Evolutionary conservation across 1,140 invertebrate genomes (phyloP).

Genomic region (Drosophila kanapiae): DNA sequence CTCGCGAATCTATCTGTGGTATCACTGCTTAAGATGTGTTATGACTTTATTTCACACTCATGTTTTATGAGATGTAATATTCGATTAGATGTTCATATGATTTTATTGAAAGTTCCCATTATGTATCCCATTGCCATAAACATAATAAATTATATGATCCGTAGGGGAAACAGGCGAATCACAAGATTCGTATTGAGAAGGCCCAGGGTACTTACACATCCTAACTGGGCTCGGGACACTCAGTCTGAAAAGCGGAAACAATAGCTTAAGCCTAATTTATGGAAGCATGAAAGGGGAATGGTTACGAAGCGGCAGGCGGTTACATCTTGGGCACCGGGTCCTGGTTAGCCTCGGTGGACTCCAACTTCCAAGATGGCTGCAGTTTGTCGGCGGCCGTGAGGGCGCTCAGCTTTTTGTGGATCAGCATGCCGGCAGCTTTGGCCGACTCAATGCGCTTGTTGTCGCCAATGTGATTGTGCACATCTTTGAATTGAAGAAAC

Average conservation of each 20-base stretch:
- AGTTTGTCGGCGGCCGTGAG: slow-evolving; percentile 60
- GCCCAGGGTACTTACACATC: slow-evolving; percentile 31
- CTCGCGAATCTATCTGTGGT: too few species aligned
- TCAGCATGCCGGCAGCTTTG: slow-evolving; percentile 66
- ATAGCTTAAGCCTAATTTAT: slow-evolving; percentile 8
- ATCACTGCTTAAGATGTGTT: background rate
- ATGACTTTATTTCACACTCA: background rate
- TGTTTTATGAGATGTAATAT: background rate
- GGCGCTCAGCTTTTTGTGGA: slow-evolving; percentile 76
- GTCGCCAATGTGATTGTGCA: slow-evolving; percentile 79
- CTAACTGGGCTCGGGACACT: slow-evolving; percentile 25
- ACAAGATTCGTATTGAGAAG: background rate
- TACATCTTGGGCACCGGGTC: slow-evolving; percentile 40
- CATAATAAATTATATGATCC: slow-evolving; percentile 12
- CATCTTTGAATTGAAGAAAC: slow-evolving; percentile 48
- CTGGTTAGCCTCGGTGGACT: slow-evolving; percentile 39
- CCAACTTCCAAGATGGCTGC: slow-evolving; percentile 46
- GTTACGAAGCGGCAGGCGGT: slow-evolving; percentile 1
- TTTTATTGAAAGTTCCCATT: slow-evolving; percentile 28
- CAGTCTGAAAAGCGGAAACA: slow-evolving; percentile 21
- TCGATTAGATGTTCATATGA: slow-evolving; percentile 27
- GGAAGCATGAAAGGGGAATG: slow-evolving; percentile 32
- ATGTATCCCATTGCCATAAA: slow-evolving; percentile 9
- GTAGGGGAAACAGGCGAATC: background rate
- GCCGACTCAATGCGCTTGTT: slow-evolving; percentile 72